Evolutionary conservation across 1,140 invertebrate genomes (phyloP).

Genomic region (Trachymyrmex septentrionalis): DNA sequence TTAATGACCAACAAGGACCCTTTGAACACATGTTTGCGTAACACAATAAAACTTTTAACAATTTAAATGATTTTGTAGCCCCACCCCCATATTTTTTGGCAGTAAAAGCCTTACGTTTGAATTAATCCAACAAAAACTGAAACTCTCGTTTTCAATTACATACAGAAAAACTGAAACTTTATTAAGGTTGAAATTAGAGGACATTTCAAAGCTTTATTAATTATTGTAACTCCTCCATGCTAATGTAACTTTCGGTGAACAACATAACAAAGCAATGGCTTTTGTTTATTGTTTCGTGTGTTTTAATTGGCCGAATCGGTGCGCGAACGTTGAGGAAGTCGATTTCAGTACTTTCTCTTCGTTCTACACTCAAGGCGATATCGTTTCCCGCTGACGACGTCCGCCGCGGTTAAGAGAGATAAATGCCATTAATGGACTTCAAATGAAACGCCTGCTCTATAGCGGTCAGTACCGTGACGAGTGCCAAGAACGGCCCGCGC

Average conservation of each 20-base stretch:
- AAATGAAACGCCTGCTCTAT: constrained; percentile 34
- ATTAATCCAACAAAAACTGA: neutral
- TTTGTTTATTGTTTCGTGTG: constrained; percentile 29
- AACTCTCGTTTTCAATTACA: constrained; percentile 8
- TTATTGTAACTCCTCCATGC: neutral
- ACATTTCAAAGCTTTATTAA: neutral
- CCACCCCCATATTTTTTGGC: no score
- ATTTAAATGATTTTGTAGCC: neutral
- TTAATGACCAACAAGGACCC: no score
- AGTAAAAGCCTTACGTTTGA: neutral
- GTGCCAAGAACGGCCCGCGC: constrained; percentile 23
- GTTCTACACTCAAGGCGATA: constrained; percentile 61
- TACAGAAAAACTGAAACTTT: neutral
- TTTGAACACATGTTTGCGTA: neutral
- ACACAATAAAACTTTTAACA: neutral
- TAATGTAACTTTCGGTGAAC: neutral
- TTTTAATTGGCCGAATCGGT: constrained; percentile 51
- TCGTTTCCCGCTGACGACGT: constrained; percentile 33
- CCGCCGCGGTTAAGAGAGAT: constrained; percentile 47
- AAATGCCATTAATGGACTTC: constrained; percentile 61
- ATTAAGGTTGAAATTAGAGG: neutral
- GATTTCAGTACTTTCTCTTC: constrained; percentile 70
- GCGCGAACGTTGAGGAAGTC: constrained; percentile 21
- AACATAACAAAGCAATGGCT: neutral
- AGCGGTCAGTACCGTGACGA: constrained; percentile 59